Percentiles rank a stretch among this genome's conserved stretches.
Conservation (phyloP, 2,113 vertebrate species). For the Sinocyclocheilus maitianheensis region DNA sequence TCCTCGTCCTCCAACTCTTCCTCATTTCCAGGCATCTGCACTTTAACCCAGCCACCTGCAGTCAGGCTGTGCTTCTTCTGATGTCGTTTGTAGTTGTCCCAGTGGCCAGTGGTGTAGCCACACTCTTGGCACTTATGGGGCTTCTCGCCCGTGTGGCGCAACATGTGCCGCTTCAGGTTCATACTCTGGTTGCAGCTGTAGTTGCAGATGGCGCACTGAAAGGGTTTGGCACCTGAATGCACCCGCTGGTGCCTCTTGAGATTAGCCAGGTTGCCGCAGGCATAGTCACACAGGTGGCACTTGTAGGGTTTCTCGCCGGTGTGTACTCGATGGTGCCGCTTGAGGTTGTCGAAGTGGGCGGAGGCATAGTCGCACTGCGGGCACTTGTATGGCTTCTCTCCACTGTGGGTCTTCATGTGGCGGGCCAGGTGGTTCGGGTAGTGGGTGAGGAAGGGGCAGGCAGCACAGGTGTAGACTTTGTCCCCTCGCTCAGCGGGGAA, state of each 20-base stretch:
- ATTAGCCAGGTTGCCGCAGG: constrained; percentile 97
- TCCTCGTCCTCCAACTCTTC: constrained; percentile 59
- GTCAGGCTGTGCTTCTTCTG: constrained; percentile 93
- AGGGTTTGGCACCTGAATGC: constrained; percentile 95
- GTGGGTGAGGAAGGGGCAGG: constrained; percentile 92
- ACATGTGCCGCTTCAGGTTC: constrained; percentile 98
- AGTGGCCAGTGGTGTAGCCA: constrained; percentile 95
- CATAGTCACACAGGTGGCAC: constrained; percentile 90
- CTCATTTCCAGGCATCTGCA: constrained; percentile 64
- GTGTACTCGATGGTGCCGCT: constrained; percentile 93
- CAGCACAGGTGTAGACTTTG: constrained; percentile 86
- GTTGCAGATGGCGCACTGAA: constrained; percentile 91
- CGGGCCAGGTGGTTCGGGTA: constrained; percentile 96
- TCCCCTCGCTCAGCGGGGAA: constrained; percentile 73
- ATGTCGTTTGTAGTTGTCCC: constrained; percentile 99
- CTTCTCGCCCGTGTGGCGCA: constrained; percentile 94
- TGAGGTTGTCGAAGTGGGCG: constrained; percentile 96
- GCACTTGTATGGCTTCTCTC: constrained; percentile 96
- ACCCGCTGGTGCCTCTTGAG: constrained; percentile 94
- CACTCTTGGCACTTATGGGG: constrained; percentile 92
- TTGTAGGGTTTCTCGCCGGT: constrained; percentile 92
- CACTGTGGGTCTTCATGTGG: constrained; percentile 98
- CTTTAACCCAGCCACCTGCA: constrained; percentile 83
- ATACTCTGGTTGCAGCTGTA: constrained; percentile 99
- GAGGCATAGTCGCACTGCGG: constrained; percentile 93